Conservation (phyloP, 2,113 vertebrate species). For the Hippocampus guttulatus region DNA sequence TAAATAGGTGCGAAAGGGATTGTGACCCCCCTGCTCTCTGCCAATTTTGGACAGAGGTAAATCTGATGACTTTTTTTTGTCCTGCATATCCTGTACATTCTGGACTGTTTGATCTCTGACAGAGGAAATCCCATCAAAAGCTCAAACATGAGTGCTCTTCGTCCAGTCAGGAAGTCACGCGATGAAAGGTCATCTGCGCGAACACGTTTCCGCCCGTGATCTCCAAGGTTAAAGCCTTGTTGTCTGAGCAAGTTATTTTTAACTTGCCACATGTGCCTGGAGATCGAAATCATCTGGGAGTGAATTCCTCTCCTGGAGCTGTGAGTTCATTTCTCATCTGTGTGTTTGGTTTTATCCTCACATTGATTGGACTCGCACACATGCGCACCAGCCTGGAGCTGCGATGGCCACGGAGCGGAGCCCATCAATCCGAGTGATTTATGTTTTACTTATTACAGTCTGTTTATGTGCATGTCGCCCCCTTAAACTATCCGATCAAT, state of each 20-base stretch:
- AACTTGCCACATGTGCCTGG: conserved; percentile 62
- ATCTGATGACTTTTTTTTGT: conserved; percentile 22
- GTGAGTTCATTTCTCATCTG: conserved; percentile 48
- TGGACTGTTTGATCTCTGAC: conserved; percentile 43
- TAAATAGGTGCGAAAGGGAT: not conserved
- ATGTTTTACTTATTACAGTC: conserved; percentile 47
- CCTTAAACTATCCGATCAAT: conserved; percentile 55
- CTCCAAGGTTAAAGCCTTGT: conserved; percentile 31
- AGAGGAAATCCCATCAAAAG: conserved; percentile 56
- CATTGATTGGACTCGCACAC: conserved; percentile 48
- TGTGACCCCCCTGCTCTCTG: not conserved
- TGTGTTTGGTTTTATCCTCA: conserved; percentile 61
- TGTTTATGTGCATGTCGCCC: conserved; percentile 39
- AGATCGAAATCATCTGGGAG: conserved; percentile 62
- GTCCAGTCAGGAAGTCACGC: conserved; percentile 54
- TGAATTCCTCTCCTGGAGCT: conserved; percentile 54
- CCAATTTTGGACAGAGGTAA: conserved; percentile 4
- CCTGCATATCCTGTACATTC: conserved; percentile 24
- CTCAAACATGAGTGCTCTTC: conserved; percentile 31
- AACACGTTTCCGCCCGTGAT: conserved; percentile 53
- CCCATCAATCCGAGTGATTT: conserved; percentile 24
- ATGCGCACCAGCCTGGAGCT: conserved; percentile 23
- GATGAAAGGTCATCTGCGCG: conserved; percentile 51
- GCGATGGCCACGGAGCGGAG: conserved; percentile 21
- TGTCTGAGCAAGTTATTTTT: conserved; percentile 56